Conservation (phyloP, 2,888 invertebrate species). For the Papilio demoleus region DNA sequence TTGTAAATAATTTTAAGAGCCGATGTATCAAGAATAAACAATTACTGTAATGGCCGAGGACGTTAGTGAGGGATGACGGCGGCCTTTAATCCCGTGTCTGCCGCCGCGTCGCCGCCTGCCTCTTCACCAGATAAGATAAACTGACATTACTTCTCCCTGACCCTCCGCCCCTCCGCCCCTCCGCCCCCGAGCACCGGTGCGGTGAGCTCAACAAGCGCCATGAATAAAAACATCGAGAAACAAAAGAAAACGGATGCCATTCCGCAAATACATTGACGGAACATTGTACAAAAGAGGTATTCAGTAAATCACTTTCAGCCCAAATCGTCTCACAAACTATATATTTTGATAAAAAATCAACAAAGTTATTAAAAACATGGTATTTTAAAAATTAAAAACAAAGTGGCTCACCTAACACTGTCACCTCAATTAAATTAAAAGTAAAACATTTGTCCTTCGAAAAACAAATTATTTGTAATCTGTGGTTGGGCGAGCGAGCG, state of each 20-base stretch:
- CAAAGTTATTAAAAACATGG: not conserved
- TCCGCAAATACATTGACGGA: constrained; percentile 54
- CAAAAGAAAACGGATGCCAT: constrained; percentile 58
- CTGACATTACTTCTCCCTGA: constrained; percentile 18
- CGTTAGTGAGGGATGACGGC: constrained; percentile 48
- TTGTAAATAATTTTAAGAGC: too few relatives aligned
- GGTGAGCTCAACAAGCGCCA: constrained; percentile 52
- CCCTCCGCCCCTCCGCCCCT: constrained; percentile 47
- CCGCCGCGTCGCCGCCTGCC: constrained; percentile 64
- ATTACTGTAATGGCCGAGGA: not conserved
- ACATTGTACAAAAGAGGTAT: constrained; percentile 42
- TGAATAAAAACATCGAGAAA: constrained; percentile 71
- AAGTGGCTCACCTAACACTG: not conserved
- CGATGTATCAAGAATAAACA: not conserved
- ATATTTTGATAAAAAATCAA: too few relatives aligned
- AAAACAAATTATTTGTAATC: constrained; percentile 6
- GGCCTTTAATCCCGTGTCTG: constrained; percentile 52
- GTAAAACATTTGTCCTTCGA: not conserved
- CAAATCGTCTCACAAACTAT: too few relatives aligned
- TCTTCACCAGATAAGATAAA: constrained; percentile 58
- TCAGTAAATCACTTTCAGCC: too few relatives aligned
- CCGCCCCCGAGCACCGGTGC: constrained; percentile 31
- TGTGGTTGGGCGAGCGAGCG: not conserved
- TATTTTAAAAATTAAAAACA: not conserved
- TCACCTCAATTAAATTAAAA: not conserved